These are phyloP conservation scores for Subacronicta megacephala DNA, from an alignment of 2,888 invertebrate genomes.

Conservation along the genomic window DNA sequence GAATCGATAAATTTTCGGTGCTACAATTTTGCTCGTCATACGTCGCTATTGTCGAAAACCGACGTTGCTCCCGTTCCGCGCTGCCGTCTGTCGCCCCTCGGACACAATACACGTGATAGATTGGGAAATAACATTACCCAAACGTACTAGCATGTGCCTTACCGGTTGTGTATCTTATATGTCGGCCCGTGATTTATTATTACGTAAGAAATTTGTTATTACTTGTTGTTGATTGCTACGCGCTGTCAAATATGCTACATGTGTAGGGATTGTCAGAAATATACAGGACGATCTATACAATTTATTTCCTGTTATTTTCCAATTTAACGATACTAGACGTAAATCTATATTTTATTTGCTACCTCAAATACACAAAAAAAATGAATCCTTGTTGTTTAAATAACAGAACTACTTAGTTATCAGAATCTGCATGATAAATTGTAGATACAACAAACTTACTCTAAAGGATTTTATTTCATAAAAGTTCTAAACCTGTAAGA, in stretches of 20 bases:
- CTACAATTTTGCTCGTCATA: slow-evolving; percentile 36
- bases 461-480: too few species aligned
- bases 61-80: slow-evolving; percentile 48
- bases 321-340: too few species aligned
- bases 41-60: slow-evolving; percentile 39
- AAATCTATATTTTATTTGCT: too few species aligned
- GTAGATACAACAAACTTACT: too few species aligned
- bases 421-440: too few species aligned
- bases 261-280: not conserved
- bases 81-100: slow-evolving; percentile 43
- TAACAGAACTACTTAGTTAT: too few species aligned
- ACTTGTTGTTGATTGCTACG: slow-evolving; percentile 38
- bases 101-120: slow-evolving; percentile 71
- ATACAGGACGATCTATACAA: not conserved
- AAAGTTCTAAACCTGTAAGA: too few species aligned
- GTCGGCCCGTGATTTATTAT: slow-evolving; percentile 44
- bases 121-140: slow-evolving; percentile 73
- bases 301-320: not conserved
- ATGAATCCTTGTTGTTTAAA: too few species aligned
- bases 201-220: slow-evolving; percentile 45
- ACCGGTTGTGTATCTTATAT: slow-evolving; percentile 31
- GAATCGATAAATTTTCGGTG: slow-evolving; percentile 12
- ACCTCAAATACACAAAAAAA: too few species aligned
- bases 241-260: slow-evolving; percentile 6
- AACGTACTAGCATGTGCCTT: slow-evolving; percentile 38